Evolutionary conservation across 2,113 vertebrate genomes (phyloP).

Genomic region (Raja brachyura): DNA sequence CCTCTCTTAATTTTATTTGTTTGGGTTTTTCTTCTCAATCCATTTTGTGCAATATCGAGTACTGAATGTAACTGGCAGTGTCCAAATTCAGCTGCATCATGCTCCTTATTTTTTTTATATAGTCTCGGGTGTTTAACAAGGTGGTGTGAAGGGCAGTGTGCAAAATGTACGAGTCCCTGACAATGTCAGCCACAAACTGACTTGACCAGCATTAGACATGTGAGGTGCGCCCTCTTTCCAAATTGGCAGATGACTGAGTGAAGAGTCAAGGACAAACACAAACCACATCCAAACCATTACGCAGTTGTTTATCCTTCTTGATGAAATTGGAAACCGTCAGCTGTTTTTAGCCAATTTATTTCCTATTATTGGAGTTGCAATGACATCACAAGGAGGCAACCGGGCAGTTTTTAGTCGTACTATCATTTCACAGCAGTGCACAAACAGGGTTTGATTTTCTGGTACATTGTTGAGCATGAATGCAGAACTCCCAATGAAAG

Average conservation of each 20-base stretch:
- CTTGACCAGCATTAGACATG: not conserved
- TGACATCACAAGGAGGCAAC: not conserved
- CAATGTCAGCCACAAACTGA: not conserved
- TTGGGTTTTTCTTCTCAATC: not conserved
- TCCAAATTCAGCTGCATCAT: not conserved
- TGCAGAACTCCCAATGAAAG: not conserved
- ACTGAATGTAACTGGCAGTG: not conserved
- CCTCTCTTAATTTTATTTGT: not conserved
- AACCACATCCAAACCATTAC: not conserved
- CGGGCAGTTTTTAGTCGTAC: not conserved
- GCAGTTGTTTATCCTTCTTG: not conserved
- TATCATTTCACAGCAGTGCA: not conserved
- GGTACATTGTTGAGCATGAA: not conserved
- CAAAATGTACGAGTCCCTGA: not conserved
- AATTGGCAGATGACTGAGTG: not conserved
- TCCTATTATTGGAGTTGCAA: not conserved
- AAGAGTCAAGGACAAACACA: conserved; percentile 7
- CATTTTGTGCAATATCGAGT: not conserved
- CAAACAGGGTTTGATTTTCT: not conserved
- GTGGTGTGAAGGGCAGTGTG: not conserved
- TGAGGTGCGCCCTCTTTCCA: not conserved
- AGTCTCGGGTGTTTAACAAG: not conserved
- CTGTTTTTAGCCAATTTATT: not conserved
- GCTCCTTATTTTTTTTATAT: not conserved
- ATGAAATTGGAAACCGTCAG: not conserved